Evolutionary conservation across 2,797 vertebrate genomes (phyloP), one percentile per base, ranked within the genome.

Genomic region (Ptychadena robeensis): DNA sequence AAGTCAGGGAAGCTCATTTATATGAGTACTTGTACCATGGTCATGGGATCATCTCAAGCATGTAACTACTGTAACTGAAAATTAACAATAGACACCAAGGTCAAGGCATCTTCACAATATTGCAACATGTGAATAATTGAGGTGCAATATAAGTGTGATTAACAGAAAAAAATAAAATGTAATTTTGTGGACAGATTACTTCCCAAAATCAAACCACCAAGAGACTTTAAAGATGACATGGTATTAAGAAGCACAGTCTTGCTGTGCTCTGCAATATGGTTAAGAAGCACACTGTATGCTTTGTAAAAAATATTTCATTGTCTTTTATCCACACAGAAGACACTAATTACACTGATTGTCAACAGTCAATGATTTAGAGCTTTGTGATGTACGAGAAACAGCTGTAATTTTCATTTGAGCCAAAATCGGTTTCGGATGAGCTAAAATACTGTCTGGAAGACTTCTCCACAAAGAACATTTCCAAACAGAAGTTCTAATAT

Each of bases 401-500:
- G 72, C 72, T 85, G 83, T 37, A 14, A 28, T 85, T 81, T 57
- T 57, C 12, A 64, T 71, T 71, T 48, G 38, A 64, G 78, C 78
- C 82, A 85, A 76, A 35, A 80, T 31, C 9, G 48, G n/a, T n/a
- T 15, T 74, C 18, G 64, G 77, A 75, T 80, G 82, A 64, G 77
- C 34, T 63, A 31, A 27, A 53, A 57, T 63, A 28, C 35, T 69
- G 64, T 44, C 82, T 81, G 70, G 77, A 80, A 84, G 81, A 77
- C 68, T 44, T 75, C 38, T 75, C 48, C 9, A 69, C 27, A 75
- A 10, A 66, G 57, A 57, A 74, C 67, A 71, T 84, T 80, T 80
- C 82, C 48, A 85, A 80, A 85, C 83, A 85, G 83, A 85, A 85
- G 83, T 80, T 80, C 73, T 76, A 70, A 71, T 76, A 79, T 76